Conservation (phyloP, 2,113 vertebrate species). For the Sisor rabdophorus region DNA sequence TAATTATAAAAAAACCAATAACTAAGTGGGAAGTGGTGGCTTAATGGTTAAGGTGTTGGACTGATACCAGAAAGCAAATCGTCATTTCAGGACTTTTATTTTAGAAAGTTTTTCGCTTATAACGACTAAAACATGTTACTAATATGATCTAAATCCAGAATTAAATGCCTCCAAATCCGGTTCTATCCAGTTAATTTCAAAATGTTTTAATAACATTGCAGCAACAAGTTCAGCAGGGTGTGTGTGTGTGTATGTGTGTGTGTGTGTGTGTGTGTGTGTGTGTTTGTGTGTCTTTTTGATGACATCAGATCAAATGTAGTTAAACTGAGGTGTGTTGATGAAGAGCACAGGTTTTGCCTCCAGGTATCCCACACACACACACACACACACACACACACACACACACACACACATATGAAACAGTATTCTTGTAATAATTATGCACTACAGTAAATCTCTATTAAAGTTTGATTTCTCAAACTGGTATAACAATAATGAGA, state of each 20-base stretch:
- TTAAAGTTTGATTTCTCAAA: background rate
- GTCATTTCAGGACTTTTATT: background rate
- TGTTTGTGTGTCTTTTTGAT: conserved; percentile 9
- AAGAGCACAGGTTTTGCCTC: too few relatives aligned
- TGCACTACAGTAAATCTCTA: background rate
- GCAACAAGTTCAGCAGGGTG: background rate
- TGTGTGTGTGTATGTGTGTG: conserved; percentile 12
- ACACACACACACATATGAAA: background rate
- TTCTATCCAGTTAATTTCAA: background rate
- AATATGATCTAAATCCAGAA: background rate
- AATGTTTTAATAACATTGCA: background rate
- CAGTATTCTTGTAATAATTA: background rate
- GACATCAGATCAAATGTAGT: conserved; percentile 20
- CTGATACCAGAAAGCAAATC: too few relatives aligned
- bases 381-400: conserved; percentile 3
- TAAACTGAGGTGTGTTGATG: conserved; percentile 9
- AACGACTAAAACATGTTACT: background rate
- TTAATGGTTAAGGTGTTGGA: too few relatives aligned
- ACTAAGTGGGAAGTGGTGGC: too few relatives aligned
- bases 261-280: conserved; percentile 27
- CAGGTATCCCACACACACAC: background rate
- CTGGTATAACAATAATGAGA: background rate
- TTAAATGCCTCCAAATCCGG: background rate
- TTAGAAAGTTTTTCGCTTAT: background rate
- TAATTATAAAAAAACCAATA: too few relatives aligned